Conservation (phyloP, 1,140 invertebrate genomes). For the Chelonus insularis region DNA sequence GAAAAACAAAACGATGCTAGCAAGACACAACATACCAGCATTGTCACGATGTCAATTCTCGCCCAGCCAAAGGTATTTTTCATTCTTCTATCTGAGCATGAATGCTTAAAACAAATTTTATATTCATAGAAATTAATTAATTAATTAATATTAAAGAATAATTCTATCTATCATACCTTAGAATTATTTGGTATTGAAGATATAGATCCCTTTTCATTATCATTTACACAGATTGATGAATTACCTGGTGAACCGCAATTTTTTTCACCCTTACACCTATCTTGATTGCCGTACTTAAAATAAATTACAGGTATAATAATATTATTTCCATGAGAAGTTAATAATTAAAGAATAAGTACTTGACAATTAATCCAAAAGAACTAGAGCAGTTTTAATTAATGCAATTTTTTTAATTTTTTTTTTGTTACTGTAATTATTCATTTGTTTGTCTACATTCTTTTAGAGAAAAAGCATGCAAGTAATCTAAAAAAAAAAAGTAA, state of each 20-base stretch:
- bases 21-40: constrained; percentile 81
- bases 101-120: constrained; percentile 46
- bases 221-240: constrained; percentile 36
- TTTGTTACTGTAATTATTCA: too few relatives aligned
- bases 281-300: constrained; percentile 35
- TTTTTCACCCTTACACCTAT: constrained; percentile 16
- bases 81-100: constrained; percentile 66
- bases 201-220: constrained; percentile 35
- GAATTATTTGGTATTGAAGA: constrained; percentile 34
- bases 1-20: constrained; percentile 83
- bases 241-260: constrained; percentile 33
- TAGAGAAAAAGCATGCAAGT: too few relatives aligned
- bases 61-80: constrained; percentile 92
- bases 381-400: not conserved
- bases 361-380: not conserved
- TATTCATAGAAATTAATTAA: not conserved
- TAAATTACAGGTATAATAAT: not conserved
- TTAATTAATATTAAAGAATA: constrained; percentile 2
- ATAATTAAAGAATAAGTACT: not conserved
- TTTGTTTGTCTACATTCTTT: too few relatives aligned
- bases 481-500: constrained; percentile 4
- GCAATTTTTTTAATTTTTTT: not conserved
- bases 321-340: not conserved
- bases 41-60: constrained; percentile 80
- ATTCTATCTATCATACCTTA: too few relatives aligned